Evolutionary conservation across 2,113 vertebrate genomes (phyloP), one percentile per base, ranked within the genome.

Genomic region (Catharus fuscescens): DNA sequence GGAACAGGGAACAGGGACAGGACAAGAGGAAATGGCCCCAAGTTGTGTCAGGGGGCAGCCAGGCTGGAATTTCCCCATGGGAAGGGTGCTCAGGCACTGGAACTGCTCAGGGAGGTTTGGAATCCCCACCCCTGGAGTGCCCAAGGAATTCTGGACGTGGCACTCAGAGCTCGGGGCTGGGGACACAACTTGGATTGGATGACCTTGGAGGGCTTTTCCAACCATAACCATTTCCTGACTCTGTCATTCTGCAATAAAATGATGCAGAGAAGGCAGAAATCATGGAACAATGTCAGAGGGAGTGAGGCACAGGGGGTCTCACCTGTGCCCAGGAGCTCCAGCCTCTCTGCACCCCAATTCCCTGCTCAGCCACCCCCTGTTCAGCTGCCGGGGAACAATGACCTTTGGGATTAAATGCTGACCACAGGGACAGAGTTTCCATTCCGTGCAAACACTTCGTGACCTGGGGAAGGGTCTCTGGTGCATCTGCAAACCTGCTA

Each of bases 241-340:
- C 44, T 48, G 42, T 6, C 57, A 21, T 64, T 56, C 48, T 28
- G 2, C 31, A 17, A 15, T 3, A 8, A 52, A 62, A 19, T 6
- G 18, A 13, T 38, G 28, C 8, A 1, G 5, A 13, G 15, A 80
- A 79, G 26, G 71, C 47, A 47, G 52, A 44, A 89, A 57, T 56
- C 1, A 0, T 18, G n/a, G 18, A 2, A n/a, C 2, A 24, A 38
- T 2, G 3, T 9, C n/a, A 8, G 10, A 61, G 59, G 71, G 50
- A 65, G 19, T 3, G 80, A 83, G 54, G 32, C 1, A 2, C 2
- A 19, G 38, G 59, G 2, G 13, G 7, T 31, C 53, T 44, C 54
- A 20, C 10, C 45, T 14, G 6, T 3, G 28, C 53, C 2, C 5
- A 76, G 29, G 4, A 25, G 52, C 44, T 50, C 12, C 71, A 52